Percentiles rank a stretch among this genome's conserved stretches.
Evolutionary conservation across 1,140 invertebrate genomes (phyloP).

Genomic region (Trachymyrmex septentrionalis): DNA sequence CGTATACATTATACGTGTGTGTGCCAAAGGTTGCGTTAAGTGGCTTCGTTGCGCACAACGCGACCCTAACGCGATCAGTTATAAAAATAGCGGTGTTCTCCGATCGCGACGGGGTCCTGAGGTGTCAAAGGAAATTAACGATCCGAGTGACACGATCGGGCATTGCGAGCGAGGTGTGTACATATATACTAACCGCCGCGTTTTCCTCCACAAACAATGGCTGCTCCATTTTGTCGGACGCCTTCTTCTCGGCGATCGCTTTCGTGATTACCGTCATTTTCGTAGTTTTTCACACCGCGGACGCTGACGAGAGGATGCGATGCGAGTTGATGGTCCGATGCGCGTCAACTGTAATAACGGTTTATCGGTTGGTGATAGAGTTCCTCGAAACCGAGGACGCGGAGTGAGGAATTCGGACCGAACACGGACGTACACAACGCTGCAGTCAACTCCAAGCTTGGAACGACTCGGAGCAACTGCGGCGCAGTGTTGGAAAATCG

Average conservation of each 20-base stretch:
- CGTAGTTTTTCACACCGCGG: slow-evolving; percentile 17
- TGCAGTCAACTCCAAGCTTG: background rate
- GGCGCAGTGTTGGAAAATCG: background rate
- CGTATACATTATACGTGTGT: background rate
- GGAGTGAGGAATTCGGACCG: background rate
- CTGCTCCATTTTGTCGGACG: slow-evolving; percentile 88
- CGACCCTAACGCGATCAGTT: background rate
- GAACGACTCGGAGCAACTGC: slow-evolving; percentile 44
- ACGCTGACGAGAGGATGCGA: background rate
- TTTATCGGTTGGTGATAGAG: background rate
- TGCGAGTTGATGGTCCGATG: background rate
- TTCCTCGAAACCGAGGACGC: background rate
- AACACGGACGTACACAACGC: background rate
- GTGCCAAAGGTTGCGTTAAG: background rate
- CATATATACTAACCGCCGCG: slow-evolving; percentile 78
- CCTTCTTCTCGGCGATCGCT: slow-evolving; percentile 89
- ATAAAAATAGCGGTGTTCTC: background rate
- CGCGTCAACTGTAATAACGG: background rate
- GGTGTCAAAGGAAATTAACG: background rate
- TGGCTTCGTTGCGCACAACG: background rate
- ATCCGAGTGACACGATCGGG: background rate
- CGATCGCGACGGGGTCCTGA: background rate
- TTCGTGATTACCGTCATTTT: slow-evolving; percentile 90
- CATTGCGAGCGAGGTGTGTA: slow-evolving; percentile 3
- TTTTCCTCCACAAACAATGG: slow-evolving; percentile 87